These are phyloP conservation scores for Eilema caniola DNA, from an alignment of 2,888 invertebrate genomes.

Conservation along the genomic window DNA sequence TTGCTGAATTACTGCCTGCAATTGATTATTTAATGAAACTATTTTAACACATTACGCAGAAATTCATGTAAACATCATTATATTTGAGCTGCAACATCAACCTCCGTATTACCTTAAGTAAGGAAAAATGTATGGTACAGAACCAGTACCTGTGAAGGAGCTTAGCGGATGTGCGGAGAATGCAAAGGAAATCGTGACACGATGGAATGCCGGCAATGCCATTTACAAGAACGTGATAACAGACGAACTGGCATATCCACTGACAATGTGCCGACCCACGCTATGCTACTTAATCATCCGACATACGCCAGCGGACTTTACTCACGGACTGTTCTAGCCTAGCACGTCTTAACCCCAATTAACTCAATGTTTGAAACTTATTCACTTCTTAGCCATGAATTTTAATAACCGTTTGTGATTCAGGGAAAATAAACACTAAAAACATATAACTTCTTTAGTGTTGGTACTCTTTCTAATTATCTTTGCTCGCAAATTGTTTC, in stretches of 20 bases:
- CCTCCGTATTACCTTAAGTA: slow-evolving; percentile 60
- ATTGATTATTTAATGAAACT: slow-evolving; percentile 45
- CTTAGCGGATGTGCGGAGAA: slow-evolving; percentile 30
- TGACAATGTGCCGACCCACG: slow-evolving; percentile 54
- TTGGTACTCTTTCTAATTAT: slow-evolving; percentile 54
- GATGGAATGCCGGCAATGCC: slow-evolving; percentile 49
- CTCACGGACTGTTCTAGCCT: slow-evolving; percentile 55
- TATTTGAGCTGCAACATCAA: slow-evolving; percentile 45
- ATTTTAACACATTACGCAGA: slow-evolving; percentile 39
- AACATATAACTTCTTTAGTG: slow-evolving; percentile 40
- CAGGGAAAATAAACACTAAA: slow-evolving; percentile 43
- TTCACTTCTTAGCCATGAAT: slow-evolving; percentile 43
- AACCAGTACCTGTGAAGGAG: slow-evolving; percentile 38
- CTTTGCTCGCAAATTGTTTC: slow-evolving; percentile 57
- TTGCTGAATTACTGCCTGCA: neutral
- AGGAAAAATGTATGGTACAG: slow-evolving; percentile 61
- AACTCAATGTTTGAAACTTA: slow-evolving; percentile 52
- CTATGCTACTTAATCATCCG: slow-evolving; percentile 59
- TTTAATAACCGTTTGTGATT: slow-evolving; percentile 49
- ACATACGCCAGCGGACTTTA: slow-evolving; percentile 52
- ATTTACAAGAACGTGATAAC: slow-evolving; percentile 53
- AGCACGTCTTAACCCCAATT: slow-evolving; percentile 61
- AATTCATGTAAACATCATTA: slow-evolving; percentile 52
- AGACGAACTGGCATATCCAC: slow-evolving; percentile 61
- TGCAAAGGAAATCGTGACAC: slow-evolving; percentile 43